Base-by-base conservation (phyloP, 2,113 vertebrate species). In the Coryphaenoides rupestris region DNA sequence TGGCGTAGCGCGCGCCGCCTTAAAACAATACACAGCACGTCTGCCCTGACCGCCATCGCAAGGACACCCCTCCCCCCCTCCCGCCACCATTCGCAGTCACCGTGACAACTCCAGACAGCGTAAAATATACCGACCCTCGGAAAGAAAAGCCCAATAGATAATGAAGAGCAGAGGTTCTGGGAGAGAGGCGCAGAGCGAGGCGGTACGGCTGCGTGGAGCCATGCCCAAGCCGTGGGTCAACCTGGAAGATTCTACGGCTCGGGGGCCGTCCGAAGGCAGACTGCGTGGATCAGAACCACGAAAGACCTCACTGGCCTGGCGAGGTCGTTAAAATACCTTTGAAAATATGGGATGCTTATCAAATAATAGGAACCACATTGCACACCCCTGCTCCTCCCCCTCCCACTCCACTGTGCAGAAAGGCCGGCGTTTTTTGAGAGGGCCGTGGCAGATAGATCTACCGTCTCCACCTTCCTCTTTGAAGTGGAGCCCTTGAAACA, bases 311-410 rank as follows among this genome's bases (percentile, higher is more conserved):
- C 80, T 72, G 70, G 33, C 33, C 33, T 40, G 33, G 33, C 13
- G 78, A 66, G 72, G 74, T 87, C 84, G 86, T 91, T 91, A 90
- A 91, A 91, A 91, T 91, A 86, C 87, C 86, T 89, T 46, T 40
- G 84, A 78, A 89, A 90, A 89, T 87, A 90, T 84, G 83, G 88
- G 88, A 91, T 89, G 86, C 86, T 91, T 92, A 91, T 91, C 89
- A 89, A 89, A 91, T 92, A 91, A 92, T 89, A 88, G 66, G 87
- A 89, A 91, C 84, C 90, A 91, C 82, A 89, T 90, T 90, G 85
- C n/a, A n/a, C n/a, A n/a, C 80, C 80, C 65, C 76, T 60, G 69
- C 78, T 85, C 82, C 52, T 71, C 63, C 60, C 70, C 63, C 57
- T 40, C 33, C 33, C n/a, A n/a, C n/a, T n/a, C n/a, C n/a, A n/a